Base-by-base conservation (phyloP, 2,113 vertebrate genomes). In the Chelonoidis abingdonii region DNA sequence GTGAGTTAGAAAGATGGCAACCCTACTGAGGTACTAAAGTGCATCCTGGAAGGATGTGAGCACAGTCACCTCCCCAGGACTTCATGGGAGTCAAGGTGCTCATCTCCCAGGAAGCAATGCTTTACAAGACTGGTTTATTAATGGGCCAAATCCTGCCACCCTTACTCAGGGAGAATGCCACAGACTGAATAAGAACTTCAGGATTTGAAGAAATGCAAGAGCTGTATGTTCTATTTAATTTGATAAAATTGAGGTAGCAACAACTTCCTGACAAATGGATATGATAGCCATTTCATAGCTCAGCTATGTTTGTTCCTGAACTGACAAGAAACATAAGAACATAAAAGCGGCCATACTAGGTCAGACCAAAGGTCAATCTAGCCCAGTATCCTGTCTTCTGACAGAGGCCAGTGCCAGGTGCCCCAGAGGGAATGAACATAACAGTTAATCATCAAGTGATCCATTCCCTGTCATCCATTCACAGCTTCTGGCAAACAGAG, bases 201-300 rank as follows among this genome's bases (percentile, higher is more conserved):
- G 44, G 44, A 44, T 44, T 44, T 44, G 44, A 44, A 44, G 44
- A 44, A 44, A 44, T 44, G 44, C 44, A 44, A 44, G 44, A 44
- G 8, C 44, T 84, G 90, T 82, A 93, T 88, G 94, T 78, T 94
- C 94, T 93, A 65, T 92, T 94, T 88, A 86, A 82, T 92, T 69
- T 78, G 83, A 41, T 80, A 95, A 89, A 86, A 90, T 84, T 50
- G 80, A 90, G 69, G 86, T 90, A 59, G 29, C 29, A 35, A 69
- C 65, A n/a, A 69, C 65, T n/a, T 69, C 35, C 35, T 69, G 57
- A 69, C 35, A n/a, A n/a, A n/a, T 19, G 35, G 65, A 19, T 69
- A 69, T 69, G 35, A 21, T 69, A 35, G 7, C 65, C 35, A n/a
- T 19, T 35, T 69, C 65, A 69, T 69, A 69, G 65, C 25, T 65